Evolutionary conservation across 2,888 invertebrate genomes (phyloP).

Genomic region (Leptothorax acervorum): DNA sequence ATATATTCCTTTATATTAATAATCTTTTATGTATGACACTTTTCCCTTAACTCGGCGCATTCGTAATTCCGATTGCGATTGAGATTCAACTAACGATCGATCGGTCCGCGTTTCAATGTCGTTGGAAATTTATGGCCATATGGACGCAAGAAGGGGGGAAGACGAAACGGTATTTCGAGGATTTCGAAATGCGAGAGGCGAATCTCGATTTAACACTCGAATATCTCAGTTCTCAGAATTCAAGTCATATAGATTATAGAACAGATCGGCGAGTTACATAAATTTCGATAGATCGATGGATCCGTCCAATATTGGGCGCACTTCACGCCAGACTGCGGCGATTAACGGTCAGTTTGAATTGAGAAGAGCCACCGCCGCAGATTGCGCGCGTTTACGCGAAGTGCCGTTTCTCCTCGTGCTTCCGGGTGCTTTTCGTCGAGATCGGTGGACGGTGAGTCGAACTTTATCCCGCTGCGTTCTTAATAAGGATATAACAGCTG

Average conservation of each 20-base stretch:
- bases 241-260: neutral
- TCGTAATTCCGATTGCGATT: neutral
- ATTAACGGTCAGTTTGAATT: neutral
- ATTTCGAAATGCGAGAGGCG: neutral
- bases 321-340: neutral
- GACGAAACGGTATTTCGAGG: neutral
- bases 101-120: neutral
- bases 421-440: neutral
- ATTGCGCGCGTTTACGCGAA: neutral
- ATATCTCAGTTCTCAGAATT: neutral
- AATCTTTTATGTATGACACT: slow-evolving; percentile 76
- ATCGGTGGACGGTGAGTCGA: neutral
- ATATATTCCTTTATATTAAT: slow-evolving; percentile 80
- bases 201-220: neutral
- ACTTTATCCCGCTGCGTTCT: neutral
- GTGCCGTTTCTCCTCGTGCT: neutral
- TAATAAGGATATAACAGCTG: slow-evolving; percentile 3
- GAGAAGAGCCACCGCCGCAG: neutral
- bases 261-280: neutral
- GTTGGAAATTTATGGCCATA: slow-evolving; percentile 3
- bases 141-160: neutral
- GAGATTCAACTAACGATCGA: slow-evolving; percentile 22
- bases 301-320: neutral
- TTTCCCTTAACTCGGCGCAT: neutral
- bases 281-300: neutral